Evolutionary conservation across 2,888 invertebrate genomes (phyloP), one percentile per base, ranked within the genome.

Genomic region (Caradrina kadenii): DNA sequence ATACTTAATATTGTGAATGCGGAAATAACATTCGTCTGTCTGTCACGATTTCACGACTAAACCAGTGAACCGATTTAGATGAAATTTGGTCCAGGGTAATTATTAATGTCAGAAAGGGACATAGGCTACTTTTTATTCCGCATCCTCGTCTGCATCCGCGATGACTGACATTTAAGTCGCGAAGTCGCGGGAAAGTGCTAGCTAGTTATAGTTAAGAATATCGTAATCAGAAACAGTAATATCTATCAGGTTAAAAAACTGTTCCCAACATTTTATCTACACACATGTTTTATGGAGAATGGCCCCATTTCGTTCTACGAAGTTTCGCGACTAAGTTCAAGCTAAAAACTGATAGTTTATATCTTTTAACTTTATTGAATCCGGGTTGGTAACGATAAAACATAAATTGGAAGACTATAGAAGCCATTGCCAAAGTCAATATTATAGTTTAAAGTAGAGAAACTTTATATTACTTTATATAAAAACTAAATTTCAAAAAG

Each of bases 291-390:
- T 17, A 17, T 45, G 45, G 48, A 48, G n/a, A 64, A 52, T 52
- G 64, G 65, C 60, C 79, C 39, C 74, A 56, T 77, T 79, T 74
- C 22, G 19, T 39, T 48, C 21, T 35, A 17, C 42, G 8, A 63
- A 74, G 26, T 77, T 79, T 69, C 8, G 49, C 48, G 49, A 60
- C 49, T 56, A 48, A 35, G 58, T 76, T 63, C 26, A 35, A n/a
- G 22, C 53, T 70, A 53, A 42, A 56, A 63, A 63, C 65, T 63
- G 56, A 62, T 69, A 76, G 61, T 73, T 56, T 61, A 73, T 61
- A 58, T 19, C 50, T 55, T 63, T 76, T 60, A 70, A 76, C 35
- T 45, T 56, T 70, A 76, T 64, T 74, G 69, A 63, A 69, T 59
- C 45, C 11, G 48, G 63, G 54, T 60, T 60, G 19, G n/a, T 55